Evolutionary conservation across 2,888 invertebrate genomes (phyloP), one percentile per base, ranked within the genome.

Genomic region (Eucriotettix oculatus): DNA sequence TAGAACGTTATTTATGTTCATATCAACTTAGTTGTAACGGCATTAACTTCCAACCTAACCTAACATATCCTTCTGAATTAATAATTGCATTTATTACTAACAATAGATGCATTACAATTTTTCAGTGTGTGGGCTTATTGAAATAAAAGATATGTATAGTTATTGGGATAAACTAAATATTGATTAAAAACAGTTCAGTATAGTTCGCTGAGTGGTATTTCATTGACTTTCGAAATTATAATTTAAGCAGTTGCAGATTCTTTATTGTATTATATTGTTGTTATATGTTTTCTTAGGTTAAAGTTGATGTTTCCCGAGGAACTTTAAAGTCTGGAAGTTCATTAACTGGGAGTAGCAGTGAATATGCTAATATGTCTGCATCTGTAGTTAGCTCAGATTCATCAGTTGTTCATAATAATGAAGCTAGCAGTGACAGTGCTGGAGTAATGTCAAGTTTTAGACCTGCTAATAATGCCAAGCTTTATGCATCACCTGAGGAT

Each of bases 401-500:
- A 12, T 41, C 41, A 11, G 14, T 41, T 12, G 12, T n/a, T 55
- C 10, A n/a, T 12, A 55, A 41, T 41, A 55, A 41, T 16, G 41
- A 48, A 60, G 61, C 67, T 72, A 67, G 75, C 75, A 7, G 64
- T 72, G n/a, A 70, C 72, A 40, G 62, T 74, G 59, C 65, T 10
- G 78, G 78, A 53, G 82, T 88, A 58, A 85, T 86, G 74, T 93
- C 92, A 58, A 90, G 92, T 69, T 95, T 95, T 78, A 86, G 91
- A 67, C 95, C 95, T 10, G 83, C 87, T 62, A 85, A 87, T 65
- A 86, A 81, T 73, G 89, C 90, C 58, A 88, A 89, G 72, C 78
- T 95, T 63, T 93, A 92, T 74, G 93, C 93, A 42, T 88, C 90
- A 60, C 94, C 94, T 16, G 85, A 87, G 69, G 90, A 90, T 72